Evolutionary conservation across 2,113 vertebrate genomes (phyloP).

Genomic region (Craseonycteris thonglongyai): DNA sequence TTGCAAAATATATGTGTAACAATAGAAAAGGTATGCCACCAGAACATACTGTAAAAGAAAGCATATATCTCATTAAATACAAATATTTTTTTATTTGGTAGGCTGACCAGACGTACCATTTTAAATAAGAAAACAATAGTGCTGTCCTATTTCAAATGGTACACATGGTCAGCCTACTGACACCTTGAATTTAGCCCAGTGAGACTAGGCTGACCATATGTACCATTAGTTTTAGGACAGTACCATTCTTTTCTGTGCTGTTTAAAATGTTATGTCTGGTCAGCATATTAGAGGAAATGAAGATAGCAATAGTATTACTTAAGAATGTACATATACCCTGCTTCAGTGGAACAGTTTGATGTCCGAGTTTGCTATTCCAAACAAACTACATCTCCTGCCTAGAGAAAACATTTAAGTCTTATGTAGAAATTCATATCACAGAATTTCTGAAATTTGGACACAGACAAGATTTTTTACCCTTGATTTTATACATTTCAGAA

Average conservation of each 20-base stretch:
- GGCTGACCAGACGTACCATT: too few species aligned
- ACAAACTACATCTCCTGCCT: background rate
- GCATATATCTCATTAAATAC: background rate
- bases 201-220: too few species aligned
- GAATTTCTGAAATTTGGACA: background rate
- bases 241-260: too few species aligned
- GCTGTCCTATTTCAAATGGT: too few species aligned
- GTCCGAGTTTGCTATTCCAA: background rate
- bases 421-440: background rate
- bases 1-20: background rate
- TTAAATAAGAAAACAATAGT: too few species aligned
- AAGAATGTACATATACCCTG: background rate
- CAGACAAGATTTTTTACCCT: background rate
- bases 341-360: background rate
- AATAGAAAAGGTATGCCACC: background rate
- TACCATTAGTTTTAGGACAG: too few species aligned
- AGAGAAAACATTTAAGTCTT: background rate
- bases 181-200: too few species aligned
- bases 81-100: background rate
- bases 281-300: background rate
- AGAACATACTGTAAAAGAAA: background rate
- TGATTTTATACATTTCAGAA: background rate
- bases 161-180: too few species aligned
- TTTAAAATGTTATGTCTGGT: too few species aligned
- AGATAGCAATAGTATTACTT: background rate